phyloP scores from a whole-genome alignment of 2,113 vertebrate species.

The Notothenia coriiceps region DNA sequence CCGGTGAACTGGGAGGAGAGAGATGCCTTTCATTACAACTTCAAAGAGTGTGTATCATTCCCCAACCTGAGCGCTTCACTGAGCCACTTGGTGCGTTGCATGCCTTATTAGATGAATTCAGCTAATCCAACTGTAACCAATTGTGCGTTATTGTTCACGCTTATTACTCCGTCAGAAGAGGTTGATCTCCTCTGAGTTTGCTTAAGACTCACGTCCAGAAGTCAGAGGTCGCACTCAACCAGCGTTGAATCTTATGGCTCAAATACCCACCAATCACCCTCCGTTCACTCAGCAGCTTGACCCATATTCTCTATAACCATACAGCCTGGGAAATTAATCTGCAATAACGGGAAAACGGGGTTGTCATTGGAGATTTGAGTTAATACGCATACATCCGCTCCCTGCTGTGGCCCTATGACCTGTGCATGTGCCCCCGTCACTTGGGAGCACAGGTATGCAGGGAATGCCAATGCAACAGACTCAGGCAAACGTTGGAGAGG shows the following conservation, averaged over 20 bases:
- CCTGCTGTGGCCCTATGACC: slow-evolving; percentile 60
- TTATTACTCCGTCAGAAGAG: slow-evolving; percentile 72
- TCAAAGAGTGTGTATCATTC: slow-evolving; percentile 72
- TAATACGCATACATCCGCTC: slow-evolving; percentile 63
- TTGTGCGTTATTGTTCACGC: slow-evolving; percentile 68
- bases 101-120: slow-evolving; percentile 68
- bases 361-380: slow-evolving; percentile 60
- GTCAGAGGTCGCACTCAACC: slow-evolving; percentile 46
- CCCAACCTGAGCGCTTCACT: slow-evolving; percentile 54
- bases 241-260: slow-evolving; percentile 46
- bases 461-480: slow-evolving; percentile 60
- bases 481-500: slow-evolving; percentile 39
- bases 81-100: slow-evolving; percentile 67
- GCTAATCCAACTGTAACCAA: slow-evolving; percentile 71
- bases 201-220: slow-evolving; percentile 47
- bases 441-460: slow-evolving; percentile 69
- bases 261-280: slow-evolving; percentile 19
- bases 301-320: slow-evolving; percentile 9
- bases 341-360: slow-evolving; percentile 47
- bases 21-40: slow-evolving; percentile 70
- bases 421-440: slow-evolving; percentile 61
- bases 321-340: slow-evolving; percentile 63
- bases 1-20: slow-evolving; percentile 45
- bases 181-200: slow-evolving; percentile 37
- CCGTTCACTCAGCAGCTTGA: slow-evolving; percentile 44